Base-by-base conservation (phyloP, 1,140 invertebrate species). In the Dufourea novaeangliae region DNA sequence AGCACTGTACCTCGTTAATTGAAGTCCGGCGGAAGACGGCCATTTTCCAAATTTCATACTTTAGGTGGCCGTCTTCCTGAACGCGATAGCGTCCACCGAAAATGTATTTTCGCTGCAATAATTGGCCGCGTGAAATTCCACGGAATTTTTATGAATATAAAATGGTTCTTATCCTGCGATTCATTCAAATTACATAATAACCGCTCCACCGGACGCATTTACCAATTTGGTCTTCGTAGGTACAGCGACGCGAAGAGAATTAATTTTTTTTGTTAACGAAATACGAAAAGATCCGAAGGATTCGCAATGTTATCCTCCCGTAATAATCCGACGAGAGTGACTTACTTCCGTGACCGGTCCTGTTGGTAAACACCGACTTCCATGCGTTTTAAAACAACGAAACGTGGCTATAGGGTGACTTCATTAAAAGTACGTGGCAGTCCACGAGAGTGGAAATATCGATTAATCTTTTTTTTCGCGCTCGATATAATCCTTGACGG, bases 401-500 rank as follows among this genome's bases (percentile, higher is more conserved):
- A 22, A n/a, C 12, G 70, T 29, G 5, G 34, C 12, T n/a, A 20
- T 37, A 37, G 52, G 54, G 71, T 78, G 79, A 84, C 82, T 89
- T 88, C 86, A 87, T 91, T 89, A 90, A 91, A 90, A 91, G 83
- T 90, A 87, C 56, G 71, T 63, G 52, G 67, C 81, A 79, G 25
- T 79, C 41, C 29, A 67, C 79, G 68, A 83, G 73, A 86, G 79
- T 85, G 75, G 87, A 90, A 90, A 87, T 82, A 82, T 88, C 85
- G 87, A 90, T 90, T 90, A 91, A 91, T 92, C 84, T 88, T 84
- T 83, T n/a, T 63, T 84, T 91, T 90, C 86, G 87, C 89, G 87
- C 88, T 91, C 90, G 87, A 91, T 92, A 92, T 92, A 92, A 92
- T 92, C 92, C 91, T 89, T 84, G 86, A 87, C 86, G 87, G 86